Percentiles rank a stretch among this genome's conserved stretches.
Conservation (phyloP, 2,888 invertebrate genomes). For the Dione vanillae region DNA sequence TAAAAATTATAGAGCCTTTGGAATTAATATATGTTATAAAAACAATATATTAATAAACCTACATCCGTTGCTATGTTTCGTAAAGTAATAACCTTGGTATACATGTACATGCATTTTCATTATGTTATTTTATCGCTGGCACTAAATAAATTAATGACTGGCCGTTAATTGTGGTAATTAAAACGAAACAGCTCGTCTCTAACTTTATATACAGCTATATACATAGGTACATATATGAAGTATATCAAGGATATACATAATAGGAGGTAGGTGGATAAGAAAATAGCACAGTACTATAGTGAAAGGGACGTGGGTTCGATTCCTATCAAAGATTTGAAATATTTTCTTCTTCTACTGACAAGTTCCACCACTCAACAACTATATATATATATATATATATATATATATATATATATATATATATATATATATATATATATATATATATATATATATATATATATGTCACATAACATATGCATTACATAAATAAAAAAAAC, state of each 20-base stretch:
- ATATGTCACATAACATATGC: not conserved
- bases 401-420: not conserved
- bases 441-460: not conserved
- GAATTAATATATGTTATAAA: not conserved
- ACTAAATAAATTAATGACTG: slow-evolving; percentile 46
- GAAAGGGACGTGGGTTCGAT: not conserved
- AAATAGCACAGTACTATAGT: not conserved
- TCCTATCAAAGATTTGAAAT: not conserved
- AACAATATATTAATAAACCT: not conserved
- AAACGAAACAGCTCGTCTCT: slow-evolving; percentile 34
- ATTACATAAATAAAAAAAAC: not conserved
- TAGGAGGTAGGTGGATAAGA: not conserved
- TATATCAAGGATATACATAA: no score
- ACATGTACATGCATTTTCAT: slow-evolving; percentile 29
- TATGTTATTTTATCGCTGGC: slow-evolving; percentile 45
- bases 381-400: not conserved
- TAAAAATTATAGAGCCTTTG: no score
- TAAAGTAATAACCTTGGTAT: slow-evolving; percentile 7
- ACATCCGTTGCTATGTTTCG: not conserved
- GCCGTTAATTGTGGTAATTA: slow-evolving; percentile 46
- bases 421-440: not conserved
- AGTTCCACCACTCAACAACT: no score
- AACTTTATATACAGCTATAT: slow-evolving; percentile 2
- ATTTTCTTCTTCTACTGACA: no score
- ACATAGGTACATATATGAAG: not conserved